A percentile compares a stretch with the other conserved stretches of the same genome.
phyloP scores from a whole-genome alignment of 2,113 vertebrate genomes.

The Cavia aperea region DNA sequence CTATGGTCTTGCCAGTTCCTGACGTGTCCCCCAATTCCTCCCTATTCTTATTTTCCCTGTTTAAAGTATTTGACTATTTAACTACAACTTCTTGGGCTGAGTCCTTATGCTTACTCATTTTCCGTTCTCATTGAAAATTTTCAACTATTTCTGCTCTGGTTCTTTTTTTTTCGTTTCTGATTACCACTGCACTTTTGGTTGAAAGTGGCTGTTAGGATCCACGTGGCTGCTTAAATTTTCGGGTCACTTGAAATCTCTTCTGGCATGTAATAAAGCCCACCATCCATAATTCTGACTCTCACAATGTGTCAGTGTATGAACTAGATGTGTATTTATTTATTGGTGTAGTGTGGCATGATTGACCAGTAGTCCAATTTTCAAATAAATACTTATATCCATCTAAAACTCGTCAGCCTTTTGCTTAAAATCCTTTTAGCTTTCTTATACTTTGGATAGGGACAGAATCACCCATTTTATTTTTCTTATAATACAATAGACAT shows the following conservation, averaged over 20 bases:
- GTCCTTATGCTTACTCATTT: background rate
- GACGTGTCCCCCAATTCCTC: background rate
- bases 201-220: background rate
- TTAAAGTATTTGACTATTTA: background rate
- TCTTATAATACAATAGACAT: background rate
- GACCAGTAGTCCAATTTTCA: background rate
- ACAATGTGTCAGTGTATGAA: background rate
- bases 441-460: too few species aligned
- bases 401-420: background rate
- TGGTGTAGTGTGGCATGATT: rapidly evolving
- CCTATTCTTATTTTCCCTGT: background rate
- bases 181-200: background rate
- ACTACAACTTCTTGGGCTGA: background rate
- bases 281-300: background rate
- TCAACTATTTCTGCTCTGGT: background rate
- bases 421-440: background rate
- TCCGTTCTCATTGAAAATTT: background rate
- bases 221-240: too few species aligned
- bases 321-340: background rate
- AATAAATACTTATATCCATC: background rate
- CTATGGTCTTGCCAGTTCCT: too few species aligned
- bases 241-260: background rate
- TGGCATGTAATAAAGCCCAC: background rate
- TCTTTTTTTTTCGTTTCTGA: too few species aligned
- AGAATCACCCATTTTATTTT: background rate